Evolutionary conservation across 2,888 invertebrate genomes (phyloP), one percentile per base, ranked within the genome.

Genomic region (Parapristionchus giblindavisi): DNA sequence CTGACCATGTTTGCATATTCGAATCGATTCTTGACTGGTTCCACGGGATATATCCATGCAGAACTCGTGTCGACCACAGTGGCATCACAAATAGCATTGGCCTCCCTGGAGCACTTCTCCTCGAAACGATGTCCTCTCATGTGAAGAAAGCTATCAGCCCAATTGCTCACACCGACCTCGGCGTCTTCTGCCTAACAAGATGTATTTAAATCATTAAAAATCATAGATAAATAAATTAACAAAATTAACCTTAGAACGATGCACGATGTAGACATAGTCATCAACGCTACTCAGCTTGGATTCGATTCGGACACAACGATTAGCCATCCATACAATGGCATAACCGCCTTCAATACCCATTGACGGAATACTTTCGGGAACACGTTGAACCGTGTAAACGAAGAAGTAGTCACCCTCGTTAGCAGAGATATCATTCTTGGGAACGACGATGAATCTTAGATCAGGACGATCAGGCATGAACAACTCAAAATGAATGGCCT

Each of bases 401-500:
- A 43, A 27, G n/a, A 36, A 65, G 29, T 65, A 65, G 8, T 65
- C 63, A 43, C 63, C 63, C 11, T 65, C 63, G 29, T 43, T 43
- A 0, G 63, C 40, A 17, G 34, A 40, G 43, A 29, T 29, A 8
- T 32, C 21, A 27, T 27, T 17, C 5, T 43, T 14, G 2, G 63
- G 63, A 11, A 65, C 32, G 3, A n/a, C 43, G 63, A 65, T 40
- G 43, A 65, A 65, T 43, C 63, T 14, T 6, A 65, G 63, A 65
- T 65, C 63, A 6, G 63, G 63, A 29, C 63, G 63, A 65, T 65
- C 63, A 17, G 63, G 63, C 61, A 65, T 40, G 43, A 65, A 65
- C 21, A 65, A 43, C 63, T 65, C 63, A 43, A 65, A 65, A 21
- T 65, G 63, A 65, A 65, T 29, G 0, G 63, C 63, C 29, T 65